phyloP scores from a whole-genome alignment of 30 jellyfish, hydroid and myxozoan genomes.

The Catostylus mosaicus region DNA sequence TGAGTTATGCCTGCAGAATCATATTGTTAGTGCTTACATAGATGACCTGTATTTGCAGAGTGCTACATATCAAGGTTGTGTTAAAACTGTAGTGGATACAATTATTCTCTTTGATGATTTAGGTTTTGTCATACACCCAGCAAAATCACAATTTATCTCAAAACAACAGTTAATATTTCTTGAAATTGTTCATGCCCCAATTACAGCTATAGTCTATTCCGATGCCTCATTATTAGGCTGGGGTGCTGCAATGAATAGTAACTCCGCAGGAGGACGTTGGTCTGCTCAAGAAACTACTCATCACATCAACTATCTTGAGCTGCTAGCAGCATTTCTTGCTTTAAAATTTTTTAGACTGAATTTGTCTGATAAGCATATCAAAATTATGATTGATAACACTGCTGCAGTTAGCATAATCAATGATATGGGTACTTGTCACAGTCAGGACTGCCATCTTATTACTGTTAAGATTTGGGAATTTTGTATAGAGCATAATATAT shows the following conservation, averaged over 20 bases:
- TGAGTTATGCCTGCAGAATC: neutral
- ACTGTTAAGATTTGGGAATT: slow-evolving; percentile 46
- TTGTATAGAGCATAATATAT: slow-evolving; percentile 20
- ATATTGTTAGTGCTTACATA: slow-evolving; percentile 27
- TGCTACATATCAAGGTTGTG: slow-evolving; percentile 33
- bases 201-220: slow-evolving; percentile 25
- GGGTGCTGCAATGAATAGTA: slow-evolving; percentile 40
- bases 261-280: slow-evolving; percentile 68
- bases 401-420: slow-evolving; percentile 49
- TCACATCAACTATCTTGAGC: slow-evolving; percentile 44
- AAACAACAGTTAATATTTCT: slow-evolving; percentile 29
- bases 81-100: slow-evolving; percentile 6
- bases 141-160: slow-evolving; percentile 47
- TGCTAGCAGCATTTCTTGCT: slow-evolving; percentile 45
- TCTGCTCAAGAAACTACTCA: slow-evolving; percentile 31
- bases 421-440: slow-evolving; percentile 64
- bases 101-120: slow-evolving; percentile 17
- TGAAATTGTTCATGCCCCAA: slow-evolving; percentile 17
- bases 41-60: slow-evolving; percentile 28
- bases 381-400: slow-evolving; percentile 42
- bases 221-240: slow-evolving; percentile 71
- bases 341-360: neutral
- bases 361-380: slow-evolving; percentile 19
- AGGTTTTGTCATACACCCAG: slow-evolving; percentile 59
- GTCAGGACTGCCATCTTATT: slow-evolving; percentile 4